phyloP scores from a whole-genome alignment of 2,888 invertebrate species.

The Drosophila macrothrix region DNA sequence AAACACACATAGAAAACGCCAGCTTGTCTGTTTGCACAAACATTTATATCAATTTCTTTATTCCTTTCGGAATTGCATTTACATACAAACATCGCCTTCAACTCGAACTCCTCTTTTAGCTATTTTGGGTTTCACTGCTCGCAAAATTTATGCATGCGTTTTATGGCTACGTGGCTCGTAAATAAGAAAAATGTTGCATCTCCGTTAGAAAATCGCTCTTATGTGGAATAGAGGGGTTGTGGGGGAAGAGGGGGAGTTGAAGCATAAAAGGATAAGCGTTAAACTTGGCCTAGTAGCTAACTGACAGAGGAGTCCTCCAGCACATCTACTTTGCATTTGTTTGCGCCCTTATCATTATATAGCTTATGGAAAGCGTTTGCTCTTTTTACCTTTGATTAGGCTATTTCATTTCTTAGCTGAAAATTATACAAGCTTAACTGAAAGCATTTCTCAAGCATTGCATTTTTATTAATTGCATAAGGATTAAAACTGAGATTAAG shows the following conservation, averaged over 20 bases:
- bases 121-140: conserved; percentile 44
- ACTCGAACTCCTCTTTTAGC: conserved; percentile 11
- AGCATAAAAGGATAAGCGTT: conserved; percentile 4
- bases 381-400: neutral
- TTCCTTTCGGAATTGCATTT: conserved; percentile 66
- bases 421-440: neutral
- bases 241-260: neutral
- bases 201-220: conserved; percentile 62
- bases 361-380: conserved; percentile 17
- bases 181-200: conserved; percentile 78
- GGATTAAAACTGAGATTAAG: neutral
- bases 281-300: neutral
- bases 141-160: conserved; percentile 74
- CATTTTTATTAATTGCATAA: neutral
- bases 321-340: conserved; percentile 32
- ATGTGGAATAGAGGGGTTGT: conserved; percentile 27
- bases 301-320: neutral
- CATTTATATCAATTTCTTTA: conserved; percentile 80
- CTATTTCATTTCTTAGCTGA: neutral
- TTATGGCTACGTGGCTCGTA: conserved; percentile 77
- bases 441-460: neutral
- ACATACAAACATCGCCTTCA: conserved; percentile 20
- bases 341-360: conserved; percentile 19
- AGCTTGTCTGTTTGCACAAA: conserved; percentile 52
- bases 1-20: conserved; percentile 11